phyloP scores from a whole-genome alignment of 2,113 vertebrate species.

The Dissostichus mawsoni region DNA sequence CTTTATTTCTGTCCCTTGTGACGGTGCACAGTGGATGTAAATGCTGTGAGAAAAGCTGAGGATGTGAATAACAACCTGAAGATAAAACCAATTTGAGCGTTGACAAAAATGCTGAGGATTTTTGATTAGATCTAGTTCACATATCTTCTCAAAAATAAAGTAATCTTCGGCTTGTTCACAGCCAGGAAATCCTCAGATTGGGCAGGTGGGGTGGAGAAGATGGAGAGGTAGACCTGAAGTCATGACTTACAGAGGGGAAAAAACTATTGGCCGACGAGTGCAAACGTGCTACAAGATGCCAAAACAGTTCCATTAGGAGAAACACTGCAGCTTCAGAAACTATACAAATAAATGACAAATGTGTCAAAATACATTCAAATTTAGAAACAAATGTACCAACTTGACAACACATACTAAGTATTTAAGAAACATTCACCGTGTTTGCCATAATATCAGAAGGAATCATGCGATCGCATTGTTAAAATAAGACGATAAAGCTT shows the following conservation, averaged over 20 bases:
- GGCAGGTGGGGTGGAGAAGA: constrained; percentile 8
- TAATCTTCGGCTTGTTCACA: neutral
- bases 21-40: neutral
- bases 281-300: no score
- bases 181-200: constrained; percentile 15
- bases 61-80: neutral
- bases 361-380: no score
- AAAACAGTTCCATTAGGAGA: no score
- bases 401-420: no score
- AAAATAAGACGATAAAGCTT: no score
- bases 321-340: no score
- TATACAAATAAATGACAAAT: no score
- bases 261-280: no score
- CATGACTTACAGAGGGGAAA: neutral
- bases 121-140: neutral
- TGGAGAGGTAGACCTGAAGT: constrained; percentile 10
- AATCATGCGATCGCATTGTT: no score
- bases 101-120: neutral
- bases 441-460: no score
- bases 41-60: neutral
- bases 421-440: no score
- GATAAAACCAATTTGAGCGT: neutral
- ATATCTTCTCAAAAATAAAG: neutral
- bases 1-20: constrained; percentile 23
- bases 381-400: no score